A percentile compares a stretch with the other conserved stretches of the same genome.
phyloP scores from a whole-genome alignment of 2,797 vertebrate species.

The Hypotaenidia philippensis region DNA sequence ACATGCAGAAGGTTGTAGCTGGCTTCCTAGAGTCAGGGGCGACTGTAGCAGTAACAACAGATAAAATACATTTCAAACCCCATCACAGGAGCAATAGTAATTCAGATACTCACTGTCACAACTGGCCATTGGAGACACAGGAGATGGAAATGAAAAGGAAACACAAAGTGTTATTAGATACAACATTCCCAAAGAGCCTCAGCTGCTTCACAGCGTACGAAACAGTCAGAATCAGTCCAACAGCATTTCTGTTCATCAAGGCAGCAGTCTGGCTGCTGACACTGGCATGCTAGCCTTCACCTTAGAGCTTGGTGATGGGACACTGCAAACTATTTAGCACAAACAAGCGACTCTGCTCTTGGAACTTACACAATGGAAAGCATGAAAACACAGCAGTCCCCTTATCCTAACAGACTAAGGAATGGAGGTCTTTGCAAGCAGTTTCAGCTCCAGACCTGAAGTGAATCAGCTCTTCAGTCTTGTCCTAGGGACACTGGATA shows the following conservation, averaged over 20 bases:
- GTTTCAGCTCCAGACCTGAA: not conserved
- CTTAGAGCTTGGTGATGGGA: not conserved
- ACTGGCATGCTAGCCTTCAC: not conserved
- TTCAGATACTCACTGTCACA: conserved; percentile 91
- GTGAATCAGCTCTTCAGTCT: not conserved
- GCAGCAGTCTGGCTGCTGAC: not conserved
- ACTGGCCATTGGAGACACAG: conserved; percentile 80
- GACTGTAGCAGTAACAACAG: not conserved
- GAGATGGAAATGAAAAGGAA: conserved; percentile 50
- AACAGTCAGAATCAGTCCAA: not conserved
- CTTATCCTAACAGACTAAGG: not conserved
- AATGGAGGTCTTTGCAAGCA: not conserved
- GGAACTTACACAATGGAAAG: not conserved
- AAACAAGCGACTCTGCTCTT: not conserved
- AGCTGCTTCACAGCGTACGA: not conserved
- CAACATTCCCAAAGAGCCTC: not conserved
- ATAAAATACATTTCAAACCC: not conserved
- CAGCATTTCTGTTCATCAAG: not conserved
- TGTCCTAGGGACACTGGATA: not conserved
- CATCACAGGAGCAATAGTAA: not conserved
- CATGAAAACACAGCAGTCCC: not conserved
- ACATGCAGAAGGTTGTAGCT: not conserved
- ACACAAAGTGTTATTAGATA: conserved; percentile 63
- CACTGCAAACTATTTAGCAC: not conserved
- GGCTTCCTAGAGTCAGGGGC: not conserved